These are phyloP conservation scores for Mixornis gularis DNA, from an alignment of 2,113 vertebrate species.

Conservation along the genomic window DNA sequence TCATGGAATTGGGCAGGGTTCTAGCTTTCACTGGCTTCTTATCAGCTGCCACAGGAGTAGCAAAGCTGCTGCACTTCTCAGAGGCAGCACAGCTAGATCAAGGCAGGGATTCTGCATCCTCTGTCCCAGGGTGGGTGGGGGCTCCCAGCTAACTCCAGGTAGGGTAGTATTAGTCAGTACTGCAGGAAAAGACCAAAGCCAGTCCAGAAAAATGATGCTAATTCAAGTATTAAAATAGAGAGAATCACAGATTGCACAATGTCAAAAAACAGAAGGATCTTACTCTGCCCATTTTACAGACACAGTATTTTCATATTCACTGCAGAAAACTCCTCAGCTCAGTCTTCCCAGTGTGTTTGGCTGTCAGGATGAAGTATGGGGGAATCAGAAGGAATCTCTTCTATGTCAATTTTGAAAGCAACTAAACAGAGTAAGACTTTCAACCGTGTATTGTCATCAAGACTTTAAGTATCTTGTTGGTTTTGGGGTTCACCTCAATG, in stretches of 20 bases:
- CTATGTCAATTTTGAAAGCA: background rate
- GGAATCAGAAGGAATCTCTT: background rate
- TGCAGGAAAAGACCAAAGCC: background rate
- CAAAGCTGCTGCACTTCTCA: background rate
- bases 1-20: background rate
- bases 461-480: background rate
- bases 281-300: background rate
- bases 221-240: background rate
- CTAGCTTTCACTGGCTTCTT: background rate
- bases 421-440: background rate
- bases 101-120: background rate
- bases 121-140: background rate
- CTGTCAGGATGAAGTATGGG: background rate
- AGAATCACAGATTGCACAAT: background rate
- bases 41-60: background rate
- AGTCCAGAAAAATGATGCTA: background rate
- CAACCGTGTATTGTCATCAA: background rate
- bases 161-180: background rate
- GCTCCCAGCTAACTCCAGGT: background rate
- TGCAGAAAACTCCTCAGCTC: background rate
- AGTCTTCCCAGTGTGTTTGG: background rate
- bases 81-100: background rate
- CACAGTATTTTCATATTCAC: background rate
- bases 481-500: background rate
- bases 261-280: background rate